Evolutionary conservation across 2,888 invertebrate species (phyloP).

Genomic region (Choreutis nemorana): DNA sequence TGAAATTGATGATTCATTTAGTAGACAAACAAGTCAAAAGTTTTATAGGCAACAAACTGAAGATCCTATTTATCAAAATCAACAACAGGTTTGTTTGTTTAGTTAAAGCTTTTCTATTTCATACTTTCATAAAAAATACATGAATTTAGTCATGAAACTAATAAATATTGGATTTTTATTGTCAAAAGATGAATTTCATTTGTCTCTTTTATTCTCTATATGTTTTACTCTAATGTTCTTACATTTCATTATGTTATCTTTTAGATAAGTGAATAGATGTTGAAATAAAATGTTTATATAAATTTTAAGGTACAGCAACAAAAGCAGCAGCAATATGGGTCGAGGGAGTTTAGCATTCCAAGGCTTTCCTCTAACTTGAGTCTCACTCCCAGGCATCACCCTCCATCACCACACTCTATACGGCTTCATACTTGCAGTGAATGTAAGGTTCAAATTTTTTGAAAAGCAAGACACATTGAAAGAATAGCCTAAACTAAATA

Average conservation of each 20-base stretch:
- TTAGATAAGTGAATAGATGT: background rate
- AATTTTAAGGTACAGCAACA: conserved; percentile 47
- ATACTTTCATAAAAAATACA: no score
- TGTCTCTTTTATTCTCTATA: background rate
- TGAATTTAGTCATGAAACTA: no score
- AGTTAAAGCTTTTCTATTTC: no score
- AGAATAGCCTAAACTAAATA: no score
- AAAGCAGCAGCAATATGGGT: conserved; percentile 55
- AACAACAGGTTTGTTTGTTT: conserved; percentile 54
- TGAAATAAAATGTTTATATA: background rate
- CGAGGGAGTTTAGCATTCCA: conserved; percentile 52
- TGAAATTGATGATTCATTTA: conserved; percentile 58
- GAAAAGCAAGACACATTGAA: no score
- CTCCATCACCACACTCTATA: conserved; percentile 47
- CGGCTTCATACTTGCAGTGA: conserved; percentile 48
- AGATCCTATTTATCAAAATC: conserved; percentile 59
- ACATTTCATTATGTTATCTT: background rate
- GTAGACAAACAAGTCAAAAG: conserved; percentile 54
- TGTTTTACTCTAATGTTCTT: background rate
- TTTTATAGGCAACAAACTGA: conserved; percentile 43
- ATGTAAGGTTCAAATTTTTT: no score
- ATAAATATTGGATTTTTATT: no score
- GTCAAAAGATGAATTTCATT: no score
- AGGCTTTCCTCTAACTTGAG: conserved; percentile 50
- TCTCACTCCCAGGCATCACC: conserved; percentile 42